Base-by-base conservation (phyloP, 1,140 invertebrate species). In the Coenobita brevimanus region DNA sequence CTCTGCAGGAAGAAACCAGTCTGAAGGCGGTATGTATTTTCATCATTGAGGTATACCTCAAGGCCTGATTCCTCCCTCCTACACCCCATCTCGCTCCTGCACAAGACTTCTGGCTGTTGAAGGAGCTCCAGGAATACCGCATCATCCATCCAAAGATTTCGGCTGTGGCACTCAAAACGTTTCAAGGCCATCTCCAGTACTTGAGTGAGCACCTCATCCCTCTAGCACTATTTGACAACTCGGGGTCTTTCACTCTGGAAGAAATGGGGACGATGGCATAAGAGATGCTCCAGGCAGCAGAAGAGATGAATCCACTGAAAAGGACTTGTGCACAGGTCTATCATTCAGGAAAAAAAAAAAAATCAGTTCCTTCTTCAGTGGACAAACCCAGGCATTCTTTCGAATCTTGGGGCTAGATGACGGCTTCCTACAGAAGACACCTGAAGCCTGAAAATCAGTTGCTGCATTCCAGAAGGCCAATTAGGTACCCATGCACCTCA, bases 21-120 rank as follows among this genome's bases (percentile, higher is more conserved):
- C 50, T 54, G 50, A 54, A 54, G 50, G 50, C 50, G 21, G 50
- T 54, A 54, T 54, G 50, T 21, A 54, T 10, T 8, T 21, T 64
- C 6, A 6, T n/a, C 27, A 21, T 64, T 6, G n/a, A 64, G 62
- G 62, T 64, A 64, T 64, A 64, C n/a, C 62, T 64, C 62, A 64
- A 64, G 62, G 27, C 62, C 62, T 64, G 62, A n/a, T 64, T 64
- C 62, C 27, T 64, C 27, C 6, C 27, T 64, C 62, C 62, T 64
- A 30, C n/a, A n/a, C 62, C 62, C 62, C 62, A 64, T 13, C 27
- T 64, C n/a, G 62, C 62, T 64, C 62, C 62, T 64, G 62, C 8
- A 64, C 62, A 64, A 64, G 27, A 64, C 62, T n/a, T 64, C 62
- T 64, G 62, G 62, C 62, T 64, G 62, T 64, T 64, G 62, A 64